Evolutionary conservation across 2,113 vertebrate species (phyloP).

Genomic region (Romanogobio albipinnatus): DNA sequence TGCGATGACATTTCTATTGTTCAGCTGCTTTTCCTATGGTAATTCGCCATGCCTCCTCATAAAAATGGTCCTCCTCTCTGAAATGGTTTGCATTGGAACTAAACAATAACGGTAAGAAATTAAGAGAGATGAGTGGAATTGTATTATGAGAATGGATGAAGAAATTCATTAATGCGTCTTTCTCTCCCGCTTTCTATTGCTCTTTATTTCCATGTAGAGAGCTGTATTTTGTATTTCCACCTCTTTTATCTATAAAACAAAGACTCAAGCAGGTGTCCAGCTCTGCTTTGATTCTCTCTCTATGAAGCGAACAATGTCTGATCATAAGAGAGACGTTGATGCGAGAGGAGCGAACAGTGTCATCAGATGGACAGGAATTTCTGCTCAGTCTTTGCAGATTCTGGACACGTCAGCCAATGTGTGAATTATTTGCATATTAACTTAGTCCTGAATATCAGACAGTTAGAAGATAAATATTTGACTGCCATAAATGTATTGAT

Average conservation of each 20-base stretch:
- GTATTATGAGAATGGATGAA: background rate
- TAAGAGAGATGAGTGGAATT: background rate
- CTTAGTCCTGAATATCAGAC: background rate
- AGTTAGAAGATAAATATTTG: background rate
- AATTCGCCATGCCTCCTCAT: background rate
- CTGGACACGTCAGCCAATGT: background rate
- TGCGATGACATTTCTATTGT: conserved; percentile 14
- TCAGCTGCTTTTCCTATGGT: conserved; percentile 12
- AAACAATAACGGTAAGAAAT: background rate
- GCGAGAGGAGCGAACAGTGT: background rate
- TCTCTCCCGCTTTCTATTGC: background rate
- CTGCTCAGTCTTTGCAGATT: background rate
- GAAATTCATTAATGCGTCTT: background rate
- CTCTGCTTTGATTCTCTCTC: conserved; percentile 28
- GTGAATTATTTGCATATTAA: background rate
- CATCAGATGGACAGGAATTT: background rate
- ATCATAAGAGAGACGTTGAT: background rate
- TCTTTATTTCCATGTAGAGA: background rate
- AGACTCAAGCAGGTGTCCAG: conserved; percentile 32
- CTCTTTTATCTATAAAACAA: conserved; percentile 40
- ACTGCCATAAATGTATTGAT: background rate
- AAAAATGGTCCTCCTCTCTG: too few species aligned
- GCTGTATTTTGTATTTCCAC: background rate
- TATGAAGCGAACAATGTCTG: conserved; percentile 26
- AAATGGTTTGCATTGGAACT: background rate